Conservation (phyloP, 2,888 invertebrate species). For the Monoplex corrugatus region DNA sequence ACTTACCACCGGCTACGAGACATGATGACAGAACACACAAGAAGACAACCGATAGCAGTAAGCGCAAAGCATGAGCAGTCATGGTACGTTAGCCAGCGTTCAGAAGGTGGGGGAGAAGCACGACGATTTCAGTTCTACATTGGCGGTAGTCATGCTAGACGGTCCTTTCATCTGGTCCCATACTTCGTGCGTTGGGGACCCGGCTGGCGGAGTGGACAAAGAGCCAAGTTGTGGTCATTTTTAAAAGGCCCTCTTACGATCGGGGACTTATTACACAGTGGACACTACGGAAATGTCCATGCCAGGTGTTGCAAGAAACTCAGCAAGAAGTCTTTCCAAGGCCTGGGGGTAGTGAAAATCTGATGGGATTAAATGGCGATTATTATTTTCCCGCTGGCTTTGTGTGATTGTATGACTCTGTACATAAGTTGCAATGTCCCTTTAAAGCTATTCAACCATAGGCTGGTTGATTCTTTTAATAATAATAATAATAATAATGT, state of each 20-base stretch:
- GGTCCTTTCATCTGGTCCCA: neutral
- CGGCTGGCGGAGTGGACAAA: neutral
- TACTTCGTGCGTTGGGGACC: neutral
- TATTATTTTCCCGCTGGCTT: neutral
- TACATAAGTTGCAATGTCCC: no score
- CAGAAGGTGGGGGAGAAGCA: neutral
- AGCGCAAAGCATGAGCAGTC: neutral
- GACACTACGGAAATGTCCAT: no score
- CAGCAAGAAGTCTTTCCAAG: neutral
- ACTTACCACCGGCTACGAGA: neutral
- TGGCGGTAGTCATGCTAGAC: neutral
- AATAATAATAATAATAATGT: no score
- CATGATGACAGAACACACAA: neutral
- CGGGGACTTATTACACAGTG: neutral
- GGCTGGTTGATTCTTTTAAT: no score
- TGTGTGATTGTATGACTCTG: no score
- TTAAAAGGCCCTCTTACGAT: neutral
- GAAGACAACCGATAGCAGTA: neutral
- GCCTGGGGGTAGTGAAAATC: neutral
- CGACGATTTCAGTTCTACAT: neutral
- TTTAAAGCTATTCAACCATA: no score
- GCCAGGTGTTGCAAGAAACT: constrained; percentile 17
- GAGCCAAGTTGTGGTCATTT: no score
- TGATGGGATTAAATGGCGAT: neutral
- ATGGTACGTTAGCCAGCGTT: neutral